Percentiles rank a stretch among this genome's conserved stretches.
Conservation (phyloP, 2,888 invertebrate genomes). For the Machimus rusticus region DNA sequence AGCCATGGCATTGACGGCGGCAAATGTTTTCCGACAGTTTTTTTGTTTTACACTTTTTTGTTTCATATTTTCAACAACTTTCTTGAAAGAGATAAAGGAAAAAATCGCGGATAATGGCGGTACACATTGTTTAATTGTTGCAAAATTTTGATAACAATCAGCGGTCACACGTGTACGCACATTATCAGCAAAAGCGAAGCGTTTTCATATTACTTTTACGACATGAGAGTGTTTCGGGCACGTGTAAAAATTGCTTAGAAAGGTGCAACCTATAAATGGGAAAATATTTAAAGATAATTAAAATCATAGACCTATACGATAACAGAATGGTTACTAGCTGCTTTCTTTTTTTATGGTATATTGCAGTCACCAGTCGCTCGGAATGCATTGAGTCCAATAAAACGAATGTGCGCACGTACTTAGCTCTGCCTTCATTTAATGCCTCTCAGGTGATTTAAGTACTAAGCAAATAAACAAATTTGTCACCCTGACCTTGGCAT, state of each 20-base stretch:
- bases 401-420: neutral
- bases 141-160: neutral
- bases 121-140: constrained; percentile 15
- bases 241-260: neutral
- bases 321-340: neutral
- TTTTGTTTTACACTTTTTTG: neutral
- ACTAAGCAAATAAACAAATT: constrained; percentile 20
- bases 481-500: constrained; percentile 23
- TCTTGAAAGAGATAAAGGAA: constrained; percentile 2
- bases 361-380: neutral
- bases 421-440: neutral
- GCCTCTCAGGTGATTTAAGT: neutral
- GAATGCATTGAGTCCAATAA: neutral
- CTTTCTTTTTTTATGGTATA: neutral
- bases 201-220: neutral
- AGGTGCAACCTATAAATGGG: neutral
- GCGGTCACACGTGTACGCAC: neutral
- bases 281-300: neutral
- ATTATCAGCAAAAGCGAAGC: neutral
- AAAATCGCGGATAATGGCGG: neutral
- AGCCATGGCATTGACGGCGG: constrained; percentile 30
- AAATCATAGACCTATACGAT: neutral
- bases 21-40: neutral
- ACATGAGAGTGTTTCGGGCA: neutral
- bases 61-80: neutral